These are phyloP conservation scores for Sparus aurata DNA, from an alignment of 2,797 vertebrate genomes.

Conservation along the genomic window DNA sequence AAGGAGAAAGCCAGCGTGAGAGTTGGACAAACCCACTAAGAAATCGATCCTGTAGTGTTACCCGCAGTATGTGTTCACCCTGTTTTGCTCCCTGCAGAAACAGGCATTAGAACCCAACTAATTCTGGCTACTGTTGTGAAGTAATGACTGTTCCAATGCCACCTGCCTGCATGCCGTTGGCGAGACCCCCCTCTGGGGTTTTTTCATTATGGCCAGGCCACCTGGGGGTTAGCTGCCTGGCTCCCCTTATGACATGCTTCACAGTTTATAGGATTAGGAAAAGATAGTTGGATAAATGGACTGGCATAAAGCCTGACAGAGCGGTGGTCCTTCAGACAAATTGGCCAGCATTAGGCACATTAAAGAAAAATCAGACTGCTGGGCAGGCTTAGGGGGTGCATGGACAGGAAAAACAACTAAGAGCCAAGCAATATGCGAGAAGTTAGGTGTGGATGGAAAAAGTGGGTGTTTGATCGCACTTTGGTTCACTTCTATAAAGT, in stretches of 20 bases:
- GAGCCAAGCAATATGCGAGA: conserved; percentile 30
- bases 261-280: conserved; percentile 83
- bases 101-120: conserved; percentile 78
- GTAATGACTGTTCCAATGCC: conserved; percentile 83
- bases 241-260: conserved; percentile 73
- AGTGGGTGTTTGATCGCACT: conserved; percentile 34
- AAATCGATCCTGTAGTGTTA: conserved; percentile 79
- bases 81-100: conserved; percentile 72
- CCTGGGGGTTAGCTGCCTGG: conserved; percentile 77
- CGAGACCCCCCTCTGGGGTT: conserved; percentile 77
- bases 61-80: conserved; percentile 72
- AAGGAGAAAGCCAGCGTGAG: conserved; percentile 72
- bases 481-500: conserved; percentile 12
- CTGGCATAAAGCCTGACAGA: conserved; percentile 70
- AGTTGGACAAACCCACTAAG: conserved; percentile 56
- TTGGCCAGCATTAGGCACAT: conserved; percentile 69
- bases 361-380: conserved; percentile 67
- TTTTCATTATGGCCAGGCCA: conserved; percentile 82
- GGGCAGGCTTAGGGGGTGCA: conserved; percentile 30
- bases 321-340: conserved; percentile 72
- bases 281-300: conserved; percentile 82
- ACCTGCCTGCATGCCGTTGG: conserved; percentile 78
- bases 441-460: conserved; percentile 44
- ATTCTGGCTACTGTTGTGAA: conserved; percentile 79
- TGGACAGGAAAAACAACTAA: conserved; percentile 53